Base-by-base conservation (phyloP, 2,888 invertebrate species). In the Nudaria mundana region DNA sequence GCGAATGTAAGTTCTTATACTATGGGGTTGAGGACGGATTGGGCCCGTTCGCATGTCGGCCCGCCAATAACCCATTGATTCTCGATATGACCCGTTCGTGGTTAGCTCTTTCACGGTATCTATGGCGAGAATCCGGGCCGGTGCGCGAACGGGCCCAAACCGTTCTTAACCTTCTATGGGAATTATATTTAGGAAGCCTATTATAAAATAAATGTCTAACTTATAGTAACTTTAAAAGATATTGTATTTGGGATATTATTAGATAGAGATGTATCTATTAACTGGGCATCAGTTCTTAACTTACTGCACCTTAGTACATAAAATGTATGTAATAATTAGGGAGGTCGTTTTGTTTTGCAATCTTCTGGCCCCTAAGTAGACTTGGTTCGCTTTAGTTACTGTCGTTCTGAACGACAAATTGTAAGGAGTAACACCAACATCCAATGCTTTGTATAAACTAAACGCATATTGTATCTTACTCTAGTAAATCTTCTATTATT, bases 371-470 rank as follows among this genome's bases (percentile, higher is more conserved):
- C 57, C 49, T 57, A 40, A 48, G 37, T 50, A 45, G 68, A 76
- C 2, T 76, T 73, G 78, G 65, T 75, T 76, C 63, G 68, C 67
- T 66, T 51, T 76, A 78, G 80, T 81, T 79, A 82, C 81, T 81
- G 79, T 71, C 81, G 79, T 72, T 68, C 14, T 58, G 46, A 71
- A 72, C 78, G 82, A 70, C 76, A 66, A 56, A 46, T 57, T 76
- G 84, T 85, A 85, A 85, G 84, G 80, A 75, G 54, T 68, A 82
- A 84, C 85, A 83, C 82, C 84, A 85, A 86, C 69, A 59, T 56
- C 67, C 66, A 55, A 63, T 35, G 76, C 74, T 78, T 77, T 78
- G 79, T 80, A 79, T 59, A 76, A 75, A 77, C 58, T 67, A 60
- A n/a, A 64, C 52, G 70, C 70, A 61, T 63, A 69, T 66, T 58